phyloP scores from a whole-genome alignment of 2,888 invertebrate species.

The Sesia bembeciformis region DNA sequence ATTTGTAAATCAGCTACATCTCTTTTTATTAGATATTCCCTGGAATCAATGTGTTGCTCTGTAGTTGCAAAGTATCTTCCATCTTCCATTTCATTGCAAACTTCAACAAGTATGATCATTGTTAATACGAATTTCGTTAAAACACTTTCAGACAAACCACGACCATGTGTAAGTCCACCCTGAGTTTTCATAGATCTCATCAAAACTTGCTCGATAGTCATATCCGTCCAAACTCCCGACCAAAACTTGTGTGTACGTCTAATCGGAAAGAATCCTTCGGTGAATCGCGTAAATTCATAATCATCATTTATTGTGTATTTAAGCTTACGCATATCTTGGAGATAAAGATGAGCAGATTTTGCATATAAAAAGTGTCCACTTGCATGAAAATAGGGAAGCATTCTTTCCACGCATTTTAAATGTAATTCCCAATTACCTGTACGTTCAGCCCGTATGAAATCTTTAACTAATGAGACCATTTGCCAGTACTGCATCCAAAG shows the following conservation, averaged over 20 bases:
- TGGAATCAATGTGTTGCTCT: slow-evolving; percentile 26
- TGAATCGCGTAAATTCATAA: slow-evolving; percentile 7
- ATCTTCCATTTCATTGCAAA: slow-evolving; percentile 13
- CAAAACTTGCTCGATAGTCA: slow-evolving; percentile 26
- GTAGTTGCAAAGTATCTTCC: slow-evolving; percentile 13
- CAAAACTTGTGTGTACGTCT: slow-evolving; percentile 15
- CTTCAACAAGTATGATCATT: slow-evolving; percentile 14
- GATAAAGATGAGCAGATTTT: too few relatives aligned
- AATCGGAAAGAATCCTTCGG: slow-evolving; percentile 23
- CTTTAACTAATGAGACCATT: slow-evolving; percentile 16
- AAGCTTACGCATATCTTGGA: slow-evolving; percentile 34
- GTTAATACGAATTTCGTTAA: slow-evolving; percentile 18
- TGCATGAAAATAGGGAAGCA: slow-evolving; percentile 32
- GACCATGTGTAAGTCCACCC: slow-evolving; percentile 15
- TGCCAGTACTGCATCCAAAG: slow-evolving; percentile 18
- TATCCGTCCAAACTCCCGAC: slow-evolving; percentile 18
- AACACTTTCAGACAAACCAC: slow-evolving; percentile 19
- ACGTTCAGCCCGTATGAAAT: slow-evolving; percentile 23
- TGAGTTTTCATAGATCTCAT: slow-evolving; percentile 23
- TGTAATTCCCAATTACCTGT: slow-evolving; percentile 21
- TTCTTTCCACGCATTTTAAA: slow-evolving; percentile 5
- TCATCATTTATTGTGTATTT: slow-evolving; percentile 14
- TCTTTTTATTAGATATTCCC: slow-evolving; percentile 21
- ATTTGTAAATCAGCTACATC: slow-evolving; percentile 22
- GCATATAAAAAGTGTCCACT: slow-evolving; percentile 31